Evolutionary conservation across 2,797 vertebrate species (phyloP), one percentile per base, ranked within the genome.

Genomic region (Nyctalus aviator): DNA sequence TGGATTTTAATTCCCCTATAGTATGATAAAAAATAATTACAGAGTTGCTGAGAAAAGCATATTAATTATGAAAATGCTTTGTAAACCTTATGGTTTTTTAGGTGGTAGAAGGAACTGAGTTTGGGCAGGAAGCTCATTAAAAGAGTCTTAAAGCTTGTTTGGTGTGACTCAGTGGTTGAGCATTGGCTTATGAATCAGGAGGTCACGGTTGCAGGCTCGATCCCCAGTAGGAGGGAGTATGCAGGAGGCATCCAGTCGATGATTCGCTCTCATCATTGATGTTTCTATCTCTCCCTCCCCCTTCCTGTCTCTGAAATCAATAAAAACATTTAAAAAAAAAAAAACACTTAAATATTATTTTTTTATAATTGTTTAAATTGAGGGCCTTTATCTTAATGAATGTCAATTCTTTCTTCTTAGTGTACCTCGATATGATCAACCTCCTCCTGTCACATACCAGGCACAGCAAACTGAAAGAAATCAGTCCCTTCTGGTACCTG

Each of bases 391-490:
- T 94, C 17, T 30, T 95, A 59, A 90, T 48, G 23, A 95, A 84
- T 84, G 55, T 84, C 23, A 27, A 21, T 84, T 94, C 11, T 91
- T 82, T 91, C 44, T 95, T 95, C 53, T 46, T 98, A 99, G 99
- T 0, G 99, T 99, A 18, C 99, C 99, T 92, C 99, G 99, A 20
- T 99, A 99, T 20, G 99, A 99, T 94, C 99, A 99, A 96, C 99
- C 99, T 2, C 99, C 99, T 32, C 99, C 99, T 0, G 98, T 99
- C 94, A 98, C 98, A 13, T 99, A 99, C 94, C 99, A 99, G 97
- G 98, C 99, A 0, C 99, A 99, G 71, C 99, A 98, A 18, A 96
- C 98, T 0, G 99, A 99, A 97, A 98, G 99, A 90, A 99, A 98
- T 98, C 99, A 99, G 94, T 97, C 99, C 0, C 98, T 99, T 44